phyloP scores from a whole-genome alignment of 2,113 vertebrate species.

The Taurulus bubalis region DNA sequence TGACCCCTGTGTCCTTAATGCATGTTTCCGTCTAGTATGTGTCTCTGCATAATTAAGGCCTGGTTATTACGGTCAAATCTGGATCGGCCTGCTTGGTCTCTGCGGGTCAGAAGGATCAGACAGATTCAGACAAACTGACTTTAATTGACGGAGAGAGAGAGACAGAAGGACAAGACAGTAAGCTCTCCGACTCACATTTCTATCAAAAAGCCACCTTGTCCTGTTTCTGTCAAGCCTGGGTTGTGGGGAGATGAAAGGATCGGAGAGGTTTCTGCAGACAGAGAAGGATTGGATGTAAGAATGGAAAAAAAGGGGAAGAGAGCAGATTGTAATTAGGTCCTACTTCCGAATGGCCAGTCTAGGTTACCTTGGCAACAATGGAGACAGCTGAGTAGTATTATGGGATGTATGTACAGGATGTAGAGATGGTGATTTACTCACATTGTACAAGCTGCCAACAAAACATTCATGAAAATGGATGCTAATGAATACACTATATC shows the following conservation, averaged over 20 bases:
- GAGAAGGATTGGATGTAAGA: not conserved
- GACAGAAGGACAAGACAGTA: slow-evolving; percentile 17
- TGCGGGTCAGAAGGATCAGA: slow-evolving; percentile 57
- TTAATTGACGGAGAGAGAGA: slow-evolving; percentile 66
- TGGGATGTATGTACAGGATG: slow-evolving; percentile 18
- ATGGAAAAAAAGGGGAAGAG: slow-evolving; percentile 14
- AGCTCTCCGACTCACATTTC: slow-evolving; percentile 35
- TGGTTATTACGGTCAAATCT: slow-evolving; percentile 44
- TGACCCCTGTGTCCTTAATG: slow-evolving; percentile 53
- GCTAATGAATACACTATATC: not conserved
- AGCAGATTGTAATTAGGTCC: slow-evolving; percentile 66
- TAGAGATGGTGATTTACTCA: slow-evolving; percentile 9
- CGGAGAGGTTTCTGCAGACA: slow-evolving; percentile 16
- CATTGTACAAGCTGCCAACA: not conserved
- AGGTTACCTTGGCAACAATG: slow-evolving; percentile 66
- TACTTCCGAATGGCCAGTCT: slow-evolving; percentile 51
- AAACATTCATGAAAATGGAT: not conserved
- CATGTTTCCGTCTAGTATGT: slow-evolving; percentile 17
- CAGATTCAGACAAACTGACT: slow-evolving; percentile 51
- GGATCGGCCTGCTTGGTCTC: slow-evolving; percentile 14
- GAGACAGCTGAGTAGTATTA: slow-evolving; percentile 53
- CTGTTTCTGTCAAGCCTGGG: slow-evolving; percentile 52
- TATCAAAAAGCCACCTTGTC: slow-evolving; percentile 35
- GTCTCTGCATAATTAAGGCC: slow-evolving; percentile 24
- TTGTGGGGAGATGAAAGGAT: slow-evolving; percentile 35